Evolutionary conservation across 2,113 vertebrate genomes (phyloP).

Genomic region (Cervus canadensis): DNA sequence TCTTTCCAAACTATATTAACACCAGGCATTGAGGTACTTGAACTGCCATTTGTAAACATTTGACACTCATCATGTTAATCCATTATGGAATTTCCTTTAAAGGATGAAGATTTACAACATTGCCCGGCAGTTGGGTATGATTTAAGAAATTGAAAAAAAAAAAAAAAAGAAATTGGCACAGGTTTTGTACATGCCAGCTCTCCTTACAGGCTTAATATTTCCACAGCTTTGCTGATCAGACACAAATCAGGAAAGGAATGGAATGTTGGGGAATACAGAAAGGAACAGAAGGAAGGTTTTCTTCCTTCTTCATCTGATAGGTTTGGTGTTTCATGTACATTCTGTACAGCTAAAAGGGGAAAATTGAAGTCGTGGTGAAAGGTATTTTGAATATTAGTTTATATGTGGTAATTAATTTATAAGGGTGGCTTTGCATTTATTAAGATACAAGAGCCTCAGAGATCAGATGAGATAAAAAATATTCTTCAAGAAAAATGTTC

Average conservation of each 20-base stretch:
- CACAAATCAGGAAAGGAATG: constrained; percentile 46
- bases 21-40: constrained; percentile 20
- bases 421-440: constrained; percentile 15
- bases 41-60: constrained; percentile 27
- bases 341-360: neutral
- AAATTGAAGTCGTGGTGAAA: neutral
- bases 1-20: constrained; percentile 37
- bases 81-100: constrained; percentile 26
- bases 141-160: constrained; percentile 23
- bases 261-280: neutral
- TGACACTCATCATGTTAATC: constrained; percentile 11
- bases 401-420: neutral
- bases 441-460: neutral
- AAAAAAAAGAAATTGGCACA: constrained; percentile 13
- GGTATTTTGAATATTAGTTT: constrained; percentile 3
- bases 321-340: neutral
- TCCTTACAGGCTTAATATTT: constrained; percentile 32
- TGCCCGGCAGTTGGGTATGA: constrained; percentile 1
- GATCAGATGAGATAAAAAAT: neutral
- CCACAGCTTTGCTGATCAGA: constrained; percentile 24
- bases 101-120: constrained; percentile 16
- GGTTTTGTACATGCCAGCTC: constrained; percentile 5
- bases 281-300: constrained; percentile 31
- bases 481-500: neutral
- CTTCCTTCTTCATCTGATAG: constrained; percentile 16